Evolutionary conservation across 2,113 vertebrate genomes (phyloP), one percentile per base, ranked within the genome.

Genomic region (Nannobrachium achirus): DNA sequence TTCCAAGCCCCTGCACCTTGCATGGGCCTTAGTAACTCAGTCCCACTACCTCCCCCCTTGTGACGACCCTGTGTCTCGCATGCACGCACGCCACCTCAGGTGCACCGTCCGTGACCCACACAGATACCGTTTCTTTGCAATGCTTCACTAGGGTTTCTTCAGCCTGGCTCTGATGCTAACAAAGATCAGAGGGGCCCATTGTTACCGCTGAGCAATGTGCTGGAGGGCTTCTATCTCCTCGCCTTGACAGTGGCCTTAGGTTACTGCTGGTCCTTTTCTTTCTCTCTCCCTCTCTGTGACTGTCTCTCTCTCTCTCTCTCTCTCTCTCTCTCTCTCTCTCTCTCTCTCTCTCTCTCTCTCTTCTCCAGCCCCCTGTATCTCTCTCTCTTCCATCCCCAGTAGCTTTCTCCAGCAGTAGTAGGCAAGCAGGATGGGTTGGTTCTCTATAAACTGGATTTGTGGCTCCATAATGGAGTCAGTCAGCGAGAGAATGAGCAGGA

Each of bases 401-500:
- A 55, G 52, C 9, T 6, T n/a, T 19, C 14, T 16, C 19, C 73
- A 68, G 56, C 80, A 65, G 73, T 57, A 81, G 71, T 33, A 33
- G 25, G 25, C 25, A 33, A n/a, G 25, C 25, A 33, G 25, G 25
- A 33, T 33, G 25, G 25, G 25, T 33, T 2, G 25, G 3, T 33
- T 33, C 25, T 33, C 25, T 33, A 4, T 33, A 86, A 88, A 84
- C 75, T 85, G 88, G 90, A 92, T 91, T 89, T 87, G 86, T 80
- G 82, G 72, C 69, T 91, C 86, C 75, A 89, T 92, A 92, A 92
- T 90, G 85, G 90, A 91, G 80, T 88, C 81, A 82, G 91, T 92
- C 89, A 91, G 84, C 66, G 79, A 92, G 85, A 91, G 92, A 94
- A 92, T 92, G 89, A 93, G 85, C 85, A 2, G 80, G 92, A 93